Percentiles rank a stretch among this genome's conserved stretches.
These are phyloP conservation scores for Chalcosyrphus nemorum DNA, from an alignment of 2,888 invertebrate genomes.

Conservation along the genomic window DNA sequence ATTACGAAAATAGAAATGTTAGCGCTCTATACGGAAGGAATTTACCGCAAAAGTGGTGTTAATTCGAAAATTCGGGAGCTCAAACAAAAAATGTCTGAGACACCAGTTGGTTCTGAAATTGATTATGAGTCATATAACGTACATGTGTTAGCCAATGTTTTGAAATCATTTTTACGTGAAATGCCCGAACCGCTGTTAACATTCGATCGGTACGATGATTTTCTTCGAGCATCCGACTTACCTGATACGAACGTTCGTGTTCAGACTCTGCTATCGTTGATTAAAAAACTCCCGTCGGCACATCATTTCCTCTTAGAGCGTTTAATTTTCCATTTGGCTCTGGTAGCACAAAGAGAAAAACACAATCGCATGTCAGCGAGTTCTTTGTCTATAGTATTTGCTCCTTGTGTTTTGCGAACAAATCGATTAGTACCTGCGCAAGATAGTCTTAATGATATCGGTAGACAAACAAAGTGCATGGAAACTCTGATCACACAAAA, in stretches of 20 bases:
- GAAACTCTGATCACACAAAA: slow-evolving; percentile 95
- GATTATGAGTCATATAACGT: slow-evolving; percentile 91
- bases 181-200: slow-evolving; percentile 96
- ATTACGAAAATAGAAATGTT: slow-evolving; percentile 95
- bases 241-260: slow-evolving; percentile 91
- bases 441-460: slow-evolving; percentile 94
- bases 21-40: slow-evolving; percentile 95
- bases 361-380: slow-evolving; percentile 96
- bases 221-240: slow-evolving; percentile 93
- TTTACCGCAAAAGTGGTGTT: slow-evolving; percentile 95
- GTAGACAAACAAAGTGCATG: slow-evolving; percentile 93
- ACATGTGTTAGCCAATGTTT: slow-evolving; percentile 93
- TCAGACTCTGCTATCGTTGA: slow-evolving; percentile 91
- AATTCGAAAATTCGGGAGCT: slow-evolving; percentile 90
- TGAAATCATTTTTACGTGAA: slow-evolving; percentile 95
- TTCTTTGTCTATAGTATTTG: slow-evolving; percentile 96
- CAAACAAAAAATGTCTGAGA: slow-evolving; percentile 88
- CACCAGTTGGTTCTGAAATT: slow-evolving; percentile 86
- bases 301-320: slow-evolving; percentile 96
- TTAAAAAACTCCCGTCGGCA: slow-evolving; percentile 93
- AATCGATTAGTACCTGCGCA: slow-evolving; percentile 94
- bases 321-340: slow-evolving; percentile 94
- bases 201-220: slow-evolving; percentile 97
- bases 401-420: slow-evolving; percentile 95
- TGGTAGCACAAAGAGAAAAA: slow-evolving; percentile 93